Evolutionary conservation across 2,797 vertebrate genomes (phyloP), one percentile per base, ranked within the genome.

Genomic region (Anabas testudineus): DNA sequence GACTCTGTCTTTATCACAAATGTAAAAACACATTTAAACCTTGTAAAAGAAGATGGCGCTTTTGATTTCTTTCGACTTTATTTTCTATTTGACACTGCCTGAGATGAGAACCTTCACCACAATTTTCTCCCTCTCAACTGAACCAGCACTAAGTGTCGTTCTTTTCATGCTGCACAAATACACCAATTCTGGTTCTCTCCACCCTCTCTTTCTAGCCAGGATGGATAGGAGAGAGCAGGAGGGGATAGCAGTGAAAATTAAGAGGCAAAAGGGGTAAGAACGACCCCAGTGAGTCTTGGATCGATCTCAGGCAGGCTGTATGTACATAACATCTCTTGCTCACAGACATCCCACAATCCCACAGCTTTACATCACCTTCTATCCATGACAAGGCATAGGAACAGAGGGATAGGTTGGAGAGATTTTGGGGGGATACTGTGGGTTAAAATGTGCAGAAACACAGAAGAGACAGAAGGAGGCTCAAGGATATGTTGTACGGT

Each of bases 221-320:
- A 81, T 7, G 32, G 66, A 83, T 15, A 57, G 51, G n/a, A 53
- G 57, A 51, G 54, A 63, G 67, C 66, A 34, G 43, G 42, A 30
- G 37, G 46, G 43, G 66, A 49, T 1, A 21, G 30, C 36, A 10
- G 48, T 68, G 66, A 69, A 83, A 84, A 84, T 82, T 24, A 81
- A 80, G 72, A 81, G 55, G 60, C 57, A 72, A 74, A 74, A 42
- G 32, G 56, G 66, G 51, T 66, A 63, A 68, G 77, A 88, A 81
- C 22, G 3, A 66, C 46, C 55, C 46, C 22, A 9, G 16, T 0
- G 63, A 71, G 58, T 49, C 53, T 64, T 22, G 7, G 16, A 84
- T 78, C 22, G 46, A 86, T 86, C 62, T 59, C 65, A 43, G 63
- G 36, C 19, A 30, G 68, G 26, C 48, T 78, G 76, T 78, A 81